Percentiles rank a stretch among this genome's conserved stretches.
These are phyloP conservation scores for Enteromius argenteus DNA, from an alignment of 2,797 vertebrate species.

Conservation along the genomic window DNA sequence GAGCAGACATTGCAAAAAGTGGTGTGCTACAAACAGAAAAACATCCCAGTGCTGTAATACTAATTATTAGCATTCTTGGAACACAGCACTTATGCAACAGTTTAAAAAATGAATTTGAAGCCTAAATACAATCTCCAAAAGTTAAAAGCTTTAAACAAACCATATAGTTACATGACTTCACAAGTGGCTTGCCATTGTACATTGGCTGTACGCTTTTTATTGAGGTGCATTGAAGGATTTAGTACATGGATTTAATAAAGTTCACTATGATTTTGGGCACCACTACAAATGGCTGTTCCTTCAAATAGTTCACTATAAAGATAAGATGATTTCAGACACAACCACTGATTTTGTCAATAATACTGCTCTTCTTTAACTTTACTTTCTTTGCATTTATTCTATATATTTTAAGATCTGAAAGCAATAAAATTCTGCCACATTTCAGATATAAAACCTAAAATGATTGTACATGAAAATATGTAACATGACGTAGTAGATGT, in stretches of 20 bases:
- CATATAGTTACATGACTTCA: neutral
- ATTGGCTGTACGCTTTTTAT: neutral
- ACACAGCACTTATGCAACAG: neutral
- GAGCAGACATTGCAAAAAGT: neutral
- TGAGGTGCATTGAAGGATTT: neutral
- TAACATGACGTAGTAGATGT: neutral
- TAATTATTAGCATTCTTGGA: neutral
- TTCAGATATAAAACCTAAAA: neutral
- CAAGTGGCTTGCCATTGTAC: neutral
- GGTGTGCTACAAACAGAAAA: neutral
- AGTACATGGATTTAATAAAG: neutral
- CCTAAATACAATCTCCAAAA: neutral
- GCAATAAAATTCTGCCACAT: neutral
- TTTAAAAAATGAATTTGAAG: neutral
- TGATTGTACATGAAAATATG: neutral
- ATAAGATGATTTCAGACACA: neutral
- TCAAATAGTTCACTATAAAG: neutral
- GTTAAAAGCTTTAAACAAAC: neutral
- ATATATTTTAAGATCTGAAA: neutral
- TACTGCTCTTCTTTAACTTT: too few relatives aligned
- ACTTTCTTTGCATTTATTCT: too few relatives aligned
- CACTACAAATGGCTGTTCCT: neutral
- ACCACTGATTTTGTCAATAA: neutral
- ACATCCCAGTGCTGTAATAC: neutral
- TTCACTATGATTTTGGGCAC: neutral